Conservation (phyloP, 2,113 vertebrate genomes). For the Pollimyrus isidori region DNA sequence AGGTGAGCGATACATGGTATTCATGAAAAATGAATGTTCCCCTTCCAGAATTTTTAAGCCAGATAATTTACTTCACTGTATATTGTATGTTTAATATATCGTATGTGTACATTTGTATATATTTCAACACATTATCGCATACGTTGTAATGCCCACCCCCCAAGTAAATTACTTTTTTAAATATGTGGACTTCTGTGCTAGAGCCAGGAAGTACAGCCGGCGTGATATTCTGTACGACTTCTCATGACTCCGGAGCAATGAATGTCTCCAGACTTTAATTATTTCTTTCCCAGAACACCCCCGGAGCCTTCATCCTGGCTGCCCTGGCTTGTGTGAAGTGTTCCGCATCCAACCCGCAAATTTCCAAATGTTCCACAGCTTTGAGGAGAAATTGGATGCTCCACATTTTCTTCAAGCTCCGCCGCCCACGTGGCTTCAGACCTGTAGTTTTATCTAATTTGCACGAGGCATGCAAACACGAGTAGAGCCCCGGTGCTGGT, state of each 20-base stretch:
- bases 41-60: background rate
- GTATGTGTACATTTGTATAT: background rate
- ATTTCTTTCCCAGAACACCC: slow-evolving; percentile 35
- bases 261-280: slow-evolving; percentile 41
- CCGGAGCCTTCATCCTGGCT: slow-evolving; percentile 26
- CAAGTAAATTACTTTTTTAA: background rate
- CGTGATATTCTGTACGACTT: slow-evolving; percentile 29
- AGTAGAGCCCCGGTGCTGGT: background rate
- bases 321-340: slow-evolving; percentile 30
- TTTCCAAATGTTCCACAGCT: slow-evolving; percentile 32
- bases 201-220: slow-evolving; percentile 23
- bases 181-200: slow-evolving; percentile 23
- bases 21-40: background rate
- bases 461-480: slow-evolving; percentile 21
- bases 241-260: slow-evolving; percentile 26
- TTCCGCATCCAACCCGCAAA: slow-evolving; percentile 22
- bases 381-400: slow-evolving; percentile 36
- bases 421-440: slow-evolving; percentile 19
- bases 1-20: background rate
- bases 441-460: slow-evolving; percentile 32
- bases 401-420: slow-evolving; percentile 34
- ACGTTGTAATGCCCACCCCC: background rate
- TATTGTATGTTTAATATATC: background rate
- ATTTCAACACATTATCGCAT: background rate
- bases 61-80: background rate